These are phyloP conservation scores for Emmelina monodactyla DNA, from an alignment of 2,888 invertebrate genomes.

Conservation along the genomic window DNA sequence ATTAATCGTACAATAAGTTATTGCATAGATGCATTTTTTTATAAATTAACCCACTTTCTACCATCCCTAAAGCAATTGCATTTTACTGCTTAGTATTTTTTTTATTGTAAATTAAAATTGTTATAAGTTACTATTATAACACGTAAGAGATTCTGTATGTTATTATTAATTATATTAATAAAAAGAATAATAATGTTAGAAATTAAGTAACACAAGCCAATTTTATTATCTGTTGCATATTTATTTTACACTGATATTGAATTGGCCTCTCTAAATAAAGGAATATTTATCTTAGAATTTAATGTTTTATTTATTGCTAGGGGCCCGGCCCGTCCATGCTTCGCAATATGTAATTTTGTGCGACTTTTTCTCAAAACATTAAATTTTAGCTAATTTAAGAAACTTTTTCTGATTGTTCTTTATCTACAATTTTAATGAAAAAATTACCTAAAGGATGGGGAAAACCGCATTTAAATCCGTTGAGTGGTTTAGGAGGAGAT, in stretches of 20 bases:
- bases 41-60: constrained; percentile 15
- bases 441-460: no score
- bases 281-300: constrained; percentile 43
- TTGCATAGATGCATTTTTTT: constrained; percentile 2
- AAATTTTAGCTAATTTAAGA: no score
- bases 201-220: constrained; percentile 32
- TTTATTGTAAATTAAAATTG: constrained; percentile 27
- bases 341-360: no score
- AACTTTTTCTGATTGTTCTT: no score
- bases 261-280: constrained; percentile 61
- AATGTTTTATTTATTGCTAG: constrained; percentile 12
- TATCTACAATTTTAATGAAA: no score
- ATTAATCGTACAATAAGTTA: no score
- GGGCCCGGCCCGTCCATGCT: no score
- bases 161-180: constrained; percentile 10
- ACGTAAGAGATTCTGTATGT: constrained; percentile 32
- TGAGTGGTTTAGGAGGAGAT: no score
- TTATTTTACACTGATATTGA: constrained; percentile 37
- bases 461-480: no score
- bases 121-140: constrained; percentile 35
- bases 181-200: constrained; percentile 24
- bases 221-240: constrained; percentile 38
- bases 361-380: no score
- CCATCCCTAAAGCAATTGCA: constrained; percentile 24
- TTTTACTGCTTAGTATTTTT: constrained; percentile 45